Conservation (phyloP, 2,113 vertebrate species). For the Grus americana region DNA sequence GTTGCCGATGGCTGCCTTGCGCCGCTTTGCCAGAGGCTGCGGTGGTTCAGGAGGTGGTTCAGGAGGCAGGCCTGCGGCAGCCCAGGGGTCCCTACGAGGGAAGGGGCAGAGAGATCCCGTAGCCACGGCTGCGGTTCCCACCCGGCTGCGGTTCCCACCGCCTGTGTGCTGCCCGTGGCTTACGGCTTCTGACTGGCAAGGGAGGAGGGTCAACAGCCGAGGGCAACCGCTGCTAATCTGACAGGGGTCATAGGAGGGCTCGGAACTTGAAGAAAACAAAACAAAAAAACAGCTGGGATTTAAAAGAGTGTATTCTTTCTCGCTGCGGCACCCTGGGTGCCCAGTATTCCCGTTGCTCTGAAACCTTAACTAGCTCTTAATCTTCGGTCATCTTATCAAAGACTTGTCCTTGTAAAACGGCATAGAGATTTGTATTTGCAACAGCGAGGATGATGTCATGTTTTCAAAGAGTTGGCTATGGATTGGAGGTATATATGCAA, state of each 20-base stretch:
- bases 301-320: background rate
- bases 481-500: constrained; percentile 51
- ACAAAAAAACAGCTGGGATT: rapidly evolving
- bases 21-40: rapidly evolving
- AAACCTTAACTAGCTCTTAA: background rate
- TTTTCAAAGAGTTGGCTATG: constrained; percentile 27
- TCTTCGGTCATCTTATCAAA: background rate
- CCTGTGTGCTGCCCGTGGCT: background rate
- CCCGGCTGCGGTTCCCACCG: rapidly evolving
- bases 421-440: constrained; percentile 19
- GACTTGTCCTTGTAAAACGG: background rate
- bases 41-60: background rate
- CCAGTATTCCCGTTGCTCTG: background rate
- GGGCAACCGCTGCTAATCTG: background rate
- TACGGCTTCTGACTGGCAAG: background rate
- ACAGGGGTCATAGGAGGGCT: background rate
- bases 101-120: background rate
- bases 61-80: background rate
- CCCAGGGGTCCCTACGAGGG: background rate
- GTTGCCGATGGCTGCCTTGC: background rate
- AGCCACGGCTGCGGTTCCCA: background rate
- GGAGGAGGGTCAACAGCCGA: background rate
- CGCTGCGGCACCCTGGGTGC: rapidly evolving
- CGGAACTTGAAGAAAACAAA: background rate
- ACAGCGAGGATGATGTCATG: constrained; percentile 10